A percentile compares a stretch with the other conserved stretches of the same genome.
These are phyloP conservation scores for Watsonalla binaria DNA, from an alignment of 2,888 invertebrate species.

Conservation along the genomic window DNA sequence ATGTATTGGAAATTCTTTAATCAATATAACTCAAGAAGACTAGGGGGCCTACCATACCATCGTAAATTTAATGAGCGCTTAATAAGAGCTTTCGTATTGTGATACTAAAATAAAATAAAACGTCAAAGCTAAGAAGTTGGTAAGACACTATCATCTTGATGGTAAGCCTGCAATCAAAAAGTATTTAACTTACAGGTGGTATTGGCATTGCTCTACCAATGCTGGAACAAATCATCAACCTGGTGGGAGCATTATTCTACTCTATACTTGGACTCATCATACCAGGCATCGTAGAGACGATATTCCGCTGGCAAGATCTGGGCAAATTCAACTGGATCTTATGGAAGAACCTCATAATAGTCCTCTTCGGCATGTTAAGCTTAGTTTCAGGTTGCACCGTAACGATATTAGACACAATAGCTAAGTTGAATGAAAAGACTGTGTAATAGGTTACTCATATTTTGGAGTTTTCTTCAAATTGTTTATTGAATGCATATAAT, in stretches of 20 bases:
- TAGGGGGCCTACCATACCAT: too few species aligned
- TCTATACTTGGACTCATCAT: conserved; percentile 86
- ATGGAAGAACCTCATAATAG: conserved; percentile 81
- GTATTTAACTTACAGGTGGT: conserved; percentile 44
- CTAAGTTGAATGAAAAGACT: conserved; percentile 66
- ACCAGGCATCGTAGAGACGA: conserved; percentile 86
- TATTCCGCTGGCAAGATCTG: conserved; percentile 83
- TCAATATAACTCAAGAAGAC: too few species aligned
- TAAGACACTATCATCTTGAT: too few species aligned
- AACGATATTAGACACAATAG: conserved; percentile 54
- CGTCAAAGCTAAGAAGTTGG: too few species aligned
- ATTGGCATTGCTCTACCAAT: conserved; percentile 85
- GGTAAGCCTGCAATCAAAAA: neutral
- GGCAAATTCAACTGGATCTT: conserved; percentile 84
- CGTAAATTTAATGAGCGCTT: too few species aligned
- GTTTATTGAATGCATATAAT: too few species aligned
- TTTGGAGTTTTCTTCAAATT: too few species aligned
- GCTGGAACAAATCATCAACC: conserved; percentile 68
- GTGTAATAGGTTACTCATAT: neutral
- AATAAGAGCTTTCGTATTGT: too few species aligned
- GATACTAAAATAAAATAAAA: too few species aligned
- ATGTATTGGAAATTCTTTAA: too few species aligned
- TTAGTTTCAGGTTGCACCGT: conserved; percentile 80
- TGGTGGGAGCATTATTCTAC: conserved; percentile 79
- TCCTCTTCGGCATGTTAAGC: conserved; percentile 80